Base-by-base conservation (phyloP, 2,797 vertebrate genomes). In the Ciconia nigra region DNA sequence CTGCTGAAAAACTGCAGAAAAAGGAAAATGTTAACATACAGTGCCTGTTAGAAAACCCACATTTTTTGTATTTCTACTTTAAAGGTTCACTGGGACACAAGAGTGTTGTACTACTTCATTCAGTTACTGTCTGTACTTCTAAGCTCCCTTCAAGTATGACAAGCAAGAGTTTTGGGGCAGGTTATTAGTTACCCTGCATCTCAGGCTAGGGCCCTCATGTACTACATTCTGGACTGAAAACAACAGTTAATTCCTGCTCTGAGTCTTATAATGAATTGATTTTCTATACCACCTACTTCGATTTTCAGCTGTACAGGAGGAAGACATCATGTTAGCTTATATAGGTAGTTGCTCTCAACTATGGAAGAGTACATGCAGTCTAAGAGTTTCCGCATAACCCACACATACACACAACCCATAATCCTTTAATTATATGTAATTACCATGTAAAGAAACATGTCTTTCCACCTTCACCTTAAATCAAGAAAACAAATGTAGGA, bases 1-100 rank as follows among this genome's bases (percentile, higher is more conserved):
- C 98, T 95, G 98, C 98, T 8, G 98, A 99, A 96, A 99, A 99
- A 97, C 98, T 99, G 95, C 59, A 94, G 80, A 78, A 54, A 67
- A 94, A 82, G 22, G 15, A 83, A 83, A 37, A 92, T 0, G 9
- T 96, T 89, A 93, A 46, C 28, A n/a, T 6, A 51, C 8, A 1
- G 18, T 3, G 24, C 20, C 33, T 11, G 18, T 37, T 9, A 55
- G 54, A 49, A 83, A 77, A 89, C 2, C 11, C 70, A 17, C 31
- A 42, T 4, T 71, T 65, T 15, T 63, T 7, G 11, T 17, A n/a
- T 33, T 83, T 89, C 47, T 78, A 4, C 41, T 58, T 62, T n/a
- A 83, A 82, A 93, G 49, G 39, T 58, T 77, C 70, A 31, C 20
- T 14, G 13, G 28, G 29, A 70, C 49, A 62, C n/a, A 52, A 44